Evolutionary conservation across 2,888 invertebrate genomes (phyloP).

Genomic region (Lithophane socia): DNA sequence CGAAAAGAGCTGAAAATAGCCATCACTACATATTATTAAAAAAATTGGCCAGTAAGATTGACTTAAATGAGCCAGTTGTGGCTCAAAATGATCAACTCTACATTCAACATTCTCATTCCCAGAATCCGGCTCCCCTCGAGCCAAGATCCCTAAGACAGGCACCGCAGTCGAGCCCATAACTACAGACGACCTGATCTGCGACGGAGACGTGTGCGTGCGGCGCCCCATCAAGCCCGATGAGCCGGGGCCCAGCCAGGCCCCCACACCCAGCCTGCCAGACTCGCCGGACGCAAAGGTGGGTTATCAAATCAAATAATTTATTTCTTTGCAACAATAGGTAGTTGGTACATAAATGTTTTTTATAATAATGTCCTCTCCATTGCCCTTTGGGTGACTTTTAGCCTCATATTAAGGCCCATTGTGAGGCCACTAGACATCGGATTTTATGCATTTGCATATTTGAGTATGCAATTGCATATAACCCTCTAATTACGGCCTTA

Average conservation of each 20-base stretch:
- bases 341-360: background rate
- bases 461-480: too few species aligned
- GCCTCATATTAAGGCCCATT: too few species aligned
- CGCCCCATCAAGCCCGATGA: slow-evolving; percentile 69
- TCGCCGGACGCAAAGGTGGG: slow-evolving; percentile 24
- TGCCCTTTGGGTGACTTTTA: too few species aligned
- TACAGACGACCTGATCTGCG: slow-evolving; percentile 86
- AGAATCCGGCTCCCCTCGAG: slow-evolving; percentile 49
- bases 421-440: too few species aligned
- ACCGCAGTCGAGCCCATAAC: slow-evolving; percentile 51
- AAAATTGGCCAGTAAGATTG: background rate
- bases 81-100: background rate
- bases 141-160: slow-evolving; percentile 64
- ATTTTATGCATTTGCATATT: too few species aligned
- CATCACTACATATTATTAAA: too few species aligned
- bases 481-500: too few species aligned
- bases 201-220: slow-evolving; percentile 87
- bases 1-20: too few species aligned
- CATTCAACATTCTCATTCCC: background rate
- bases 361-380: too few species aligned
- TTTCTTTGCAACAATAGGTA: background rate
- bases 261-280: slow-evolving; percentile 28
- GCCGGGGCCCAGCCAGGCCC: slow-evolving; percentile 76
- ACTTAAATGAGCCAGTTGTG: background rate
- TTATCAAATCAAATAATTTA: background rate